phyloP scores from a whole-genome alignment of 2,888 invertebrate genomes.

The Drosophila multiciliata region DNA sequence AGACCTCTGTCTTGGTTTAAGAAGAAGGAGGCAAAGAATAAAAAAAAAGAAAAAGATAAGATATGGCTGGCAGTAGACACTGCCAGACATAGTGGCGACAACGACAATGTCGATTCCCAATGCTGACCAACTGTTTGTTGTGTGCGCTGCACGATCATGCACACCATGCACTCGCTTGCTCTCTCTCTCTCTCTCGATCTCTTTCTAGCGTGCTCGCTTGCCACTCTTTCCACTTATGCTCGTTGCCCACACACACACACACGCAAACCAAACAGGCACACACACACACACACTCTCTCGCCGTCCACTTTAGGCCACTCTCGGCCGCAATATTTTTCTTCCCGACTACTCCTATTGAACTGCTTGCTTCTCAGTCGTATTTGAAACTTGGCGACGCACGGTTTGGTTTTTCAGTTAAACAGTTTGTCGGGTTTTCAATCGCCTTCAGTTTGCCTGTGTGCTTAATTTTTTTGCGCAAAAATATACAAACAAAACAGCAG shows the following conservation, averaged over 20 bases:
- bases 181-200: conserved; percentile 1
- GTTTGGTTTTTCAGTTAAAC: conserved; percentile 56
- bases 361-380: conserved; percentile 72
- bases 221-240: conserved; percentile 15
- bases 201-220: conserved; percentile 12
- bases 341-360: conserved; percentile 66
- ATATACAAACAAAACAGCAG: conserved; percentile 10
- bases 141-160: conserved; percentile 39
- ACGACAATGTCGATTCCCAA: conserved; percentile 60
- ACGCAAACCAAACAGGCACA: not conserved
- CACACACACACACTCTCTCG: conserved; percentile 18
- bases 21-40: conserved; percentile 36
- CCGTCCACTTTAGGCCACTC: conserved; percentile 69
- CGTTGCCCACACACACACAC: not conserved
- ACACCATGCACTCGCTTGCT: conserved; percentile 3
- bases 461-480: conserved; percentile 25
- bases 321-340: conserved; percentile 49
- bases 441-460: conserved; percentile 20
- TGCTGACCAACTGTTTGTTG: conserved; percentile 38
- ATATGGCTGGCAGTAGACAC: conserved; percentile 80
- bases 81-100: conserved; percentile 84
- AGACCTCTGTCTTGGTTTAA: conserved; percentile 3
- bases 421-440: conserved; percentile 53
- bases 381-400: conserved; percentile 77
- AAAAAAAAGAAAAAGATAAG: conserved; percentile 79